Percentiles rank a stretch among this genome's conserved stretches.
Evolutionary conservation across 1,140 invertebrate genomes (phyloP).

Genomic region (Bombyx mandarina): DNA sequence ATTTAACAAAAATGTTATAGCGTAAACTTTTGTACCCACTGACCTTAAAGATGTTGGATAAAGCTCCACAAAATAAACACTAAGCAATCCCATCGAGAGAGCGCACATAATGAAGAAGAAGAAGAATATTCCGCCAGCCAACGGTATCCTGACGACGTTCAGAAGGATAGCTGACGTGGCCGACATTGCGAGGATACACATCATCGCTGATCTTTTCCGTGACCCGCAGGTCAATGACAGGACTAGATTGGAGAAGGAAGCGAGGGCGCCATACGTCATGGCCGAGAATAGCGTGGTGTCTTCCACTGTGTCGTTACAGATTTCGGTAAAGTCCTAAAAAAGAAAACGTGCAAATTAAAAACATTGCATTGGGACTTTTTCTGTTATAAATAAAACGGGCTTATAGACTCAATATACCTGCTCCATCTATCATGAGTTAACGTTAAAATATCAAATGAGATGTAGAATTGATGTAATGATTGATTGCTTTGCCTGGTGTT

Average conservation of each 20-base stretch:
- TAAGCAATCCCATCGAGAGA: slow-evolving; percentile 55
- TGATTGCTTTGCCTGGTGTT: too few relatives aligned
- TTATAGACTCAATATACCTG: too few relatives aligned
- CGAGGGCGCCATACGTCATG: slow-evolving; percentile 52
- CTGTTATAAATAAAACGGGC: too few relatives aligned
- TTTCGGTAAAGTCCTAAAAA: slow-evolving; percentile 32
- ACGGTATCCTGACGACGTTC: slow-evolving; percentile 39
- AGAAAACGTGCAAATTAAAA: neutral
- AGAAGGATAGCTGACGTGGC: slow-evolving; percentile 38
- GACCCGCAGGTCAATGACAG: slow-evolving; percentile 49
- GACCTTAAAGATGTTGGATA: slow-evolving; percentile 60
- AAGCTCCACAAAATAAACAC: slow-evolving; percentile 60
- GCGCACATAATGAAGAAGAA: slow-evolving; percentile 57
- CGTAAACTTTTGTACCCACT: slow-evolving; percentile 6
- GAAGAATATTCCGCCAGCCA: slow-evolving; percentile 58
- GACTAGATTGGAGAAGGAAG: slow-evolving; percentile 44
- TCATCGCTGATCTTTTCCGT: slow-evolving; percentile 48
- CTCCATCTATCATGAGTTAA: too few relatives aligned
- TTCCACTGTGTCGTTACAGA: slow-evolving; percentile 56
- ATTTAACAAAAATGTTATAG: too few relatives aligned
- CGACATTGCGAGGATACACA: slow-evolving; percentile 38
- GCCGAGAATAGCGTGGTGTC: slow-evolving; percentile 54
- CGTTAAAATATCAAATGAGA: too few relatives aligned
- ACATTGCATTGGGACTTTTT: too few relatives aligned
- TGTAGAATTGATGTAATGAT: too few relatives aligned